Evolutionary conservation across 1,140 invertebrate genomes (phyloP).

Genomic region (Drosophila equinoxialis): DNA sequence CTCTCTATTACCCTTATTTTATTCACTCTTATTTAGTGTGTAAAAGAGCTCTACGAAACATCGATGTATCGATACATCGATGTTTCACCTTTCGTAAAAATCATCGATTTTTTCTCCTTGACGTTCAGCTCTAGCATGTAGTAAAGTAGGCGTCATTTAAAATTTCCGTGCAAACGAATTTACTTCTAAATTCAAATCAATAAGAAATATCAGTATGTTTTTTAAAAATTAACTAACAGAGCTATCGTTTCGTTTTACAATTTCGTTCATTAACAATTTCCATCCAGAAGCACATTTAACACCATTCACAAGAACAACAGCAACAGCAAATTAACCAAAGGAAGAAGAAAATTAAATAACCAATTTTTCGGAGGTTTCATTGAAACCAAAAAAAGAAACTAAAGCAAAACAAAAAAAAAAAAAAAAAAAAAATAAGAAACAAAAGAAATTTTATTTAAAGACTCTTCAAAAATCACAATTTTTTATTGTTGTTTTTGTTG

Average conservation of each 20-base stretch:
- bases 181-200: background rate
- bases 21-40: background rate
- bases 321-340: background rate
- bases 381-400: background rate
- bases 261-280: slow-evolving; percentile 2
- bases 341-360: background rate
- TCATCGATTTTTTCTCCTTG: too few relatives aligned
- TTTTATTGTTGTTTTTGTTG: background rate
- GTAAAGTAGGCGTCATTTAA: background rate
- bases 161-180: background rate
- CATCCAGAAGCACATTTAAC: background rate
- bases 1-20: background rate
- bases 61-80: too few relatives aligned
- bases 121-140: background rate
- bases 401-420: background rate
- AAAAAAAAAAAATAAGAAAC: too few relatives aligned
- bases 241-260: slow-evolving; percentile 3
- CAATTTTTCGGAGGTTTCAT: background rate
- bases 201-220: background rate
- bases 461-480: background rate
- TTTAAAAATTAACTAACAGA: slow-evolving; percentile 1
- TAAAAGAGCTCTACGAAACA: too few relatives aligned
- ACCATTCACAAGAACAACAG: background rate
- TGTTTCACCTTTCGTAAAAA: too few relatives aligned
- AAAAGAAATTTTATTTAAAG: background rate